These are phyloP conservation scores for Apeira syringaria DNA, from an alignment of 2,888 invertebrate species.

Conservation along the genomic window DNA sequence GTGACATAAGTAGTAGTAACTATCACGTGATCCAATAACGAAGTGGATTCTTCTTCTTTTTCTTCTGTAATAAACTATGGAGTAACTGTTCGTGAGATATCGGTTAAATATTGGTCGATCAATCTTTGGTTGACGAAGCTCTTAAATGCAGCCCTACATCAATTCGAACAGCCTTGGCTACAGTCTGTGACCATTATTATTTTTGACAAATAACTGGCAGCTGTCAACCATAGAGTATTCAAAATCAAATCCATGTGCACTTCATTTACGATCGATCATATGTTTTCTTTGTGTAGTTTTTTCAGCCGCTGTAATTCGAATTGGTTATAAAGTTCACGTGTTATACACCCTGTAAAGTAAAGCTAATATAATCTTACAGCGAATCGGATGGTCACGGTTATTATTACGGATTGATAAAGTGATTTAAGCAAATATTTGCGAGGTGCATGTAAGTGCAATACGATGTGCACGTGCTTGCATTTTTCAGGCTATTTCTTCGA, in stretches of 20 bases:
- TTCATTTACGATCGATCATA: slow-evolving; percentile 82
- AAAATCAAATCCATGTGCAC: slow-evolving; percentile 74
- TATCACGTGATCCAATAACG: no score
- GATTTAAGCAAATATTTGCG: slow-evolving; percentile 37
- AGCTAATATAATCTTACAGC: slow-evolving; percentile 29
- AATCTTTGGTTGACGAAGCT: no score
- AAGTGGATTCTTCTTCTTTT: no score
- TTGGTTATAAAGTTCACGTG: slow-evolving; percentile 65
- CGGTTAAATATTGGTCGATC: no score
- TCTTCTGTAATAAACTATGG: no score
- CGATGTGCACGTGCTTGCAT: slow-evolving; percentile 78
- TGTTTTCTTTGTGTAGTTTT: slow-evolving; percentile 83
- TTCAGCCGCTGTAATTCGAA: slow-evolving; percentile 81
- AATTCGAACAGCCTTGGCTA: background rate
- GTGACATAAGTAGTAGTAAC: no score
- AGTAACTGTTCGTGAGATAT: no score
- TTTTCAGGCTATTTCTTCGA: slow-evolving; percentile 69
- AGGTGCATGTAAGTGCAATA: slow-evolving; percentile 65
- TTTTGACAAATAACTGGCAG: slow-evolving; percentile 49
- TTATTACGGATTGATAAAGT: slow-evolving; percentile 26
- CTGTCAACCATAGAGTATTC: slow-evolving; percentile 56
- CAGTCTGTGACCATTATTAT: background rate
- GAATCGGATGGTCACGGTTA: slow-evolving; percentile 23
- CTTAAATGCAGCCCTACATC: no score
- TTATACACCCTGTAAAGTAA: slow-evolving; percentile 35